phyloP scores from a whole-genome alignment of 2,113 vertebrate species.

The Bothrops jararaca region DNA sequence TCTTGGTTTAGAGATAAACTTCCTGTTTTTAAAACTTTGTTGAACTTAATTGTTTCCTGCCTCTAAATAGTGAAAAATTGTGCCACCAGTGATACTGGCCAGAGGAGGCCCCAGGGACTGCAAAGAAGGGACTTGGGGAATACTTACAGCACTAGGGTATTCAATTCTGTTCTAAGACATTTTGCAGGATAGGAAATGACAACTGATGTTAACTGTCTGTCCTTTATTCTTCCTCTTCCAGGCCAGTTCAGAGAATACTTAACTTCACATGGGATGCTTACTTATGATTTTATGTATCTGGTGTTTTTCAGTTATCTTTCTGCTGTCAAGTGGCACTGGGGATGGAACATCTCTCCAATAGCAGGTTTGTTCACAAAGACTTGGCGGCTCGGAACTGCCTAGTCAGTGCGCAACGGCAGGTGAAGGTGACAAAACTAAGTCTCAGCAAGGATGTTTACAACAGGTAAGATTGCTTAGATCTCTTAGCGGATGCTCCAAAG shows the following conservation, averaged over 20 bases:
- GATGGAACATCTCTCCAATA: slow-evolving; percentile 95
- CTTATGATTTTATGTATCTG: background rate
- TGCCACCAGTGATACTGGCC: background rate
- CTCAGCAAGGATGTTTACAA: slow-evolving; percentile 98
- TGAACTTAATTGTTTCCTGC: background rate
- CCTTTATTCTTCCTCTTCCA: background rate
- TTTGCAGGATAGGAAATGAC: background rate
- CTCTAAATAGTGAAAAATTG: background rate
- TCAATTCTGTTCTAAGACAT: background rate
- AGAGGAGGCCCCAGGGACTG: background rate
- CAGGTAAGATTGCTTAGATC: slow-evolving; percentile 72
- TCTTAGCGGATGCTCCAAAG: background rate
- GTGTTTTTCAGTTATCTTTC: slow-evolving; percentile 77
- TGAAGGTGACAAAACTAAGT: slow-evolving; percentile 89
- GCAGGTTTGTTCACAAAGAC: slow-evolving; percentile 94
- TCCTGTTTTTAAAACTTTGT: background rate
- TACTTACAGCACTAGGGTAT: background rate
- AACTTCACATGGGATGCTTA: background rate
- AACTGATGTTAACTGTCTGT: too few species aligned
- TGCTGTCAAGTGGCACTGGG: slow-evolving; percentile 93
- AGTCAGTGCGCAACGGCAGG: slow-evolving; percentile 86
- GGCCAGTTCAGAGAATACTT: too few species aligned
- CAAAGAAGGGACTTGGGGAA: background rate
- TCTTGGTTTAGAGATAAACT: background rate
- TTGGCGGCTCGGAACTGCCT: slow-evolving; percentile 93